Evolutionary conservation across 2,113 vertebrate species (phyloP).

Genomic region (Shinisaurus crocodilurus): DNA sequence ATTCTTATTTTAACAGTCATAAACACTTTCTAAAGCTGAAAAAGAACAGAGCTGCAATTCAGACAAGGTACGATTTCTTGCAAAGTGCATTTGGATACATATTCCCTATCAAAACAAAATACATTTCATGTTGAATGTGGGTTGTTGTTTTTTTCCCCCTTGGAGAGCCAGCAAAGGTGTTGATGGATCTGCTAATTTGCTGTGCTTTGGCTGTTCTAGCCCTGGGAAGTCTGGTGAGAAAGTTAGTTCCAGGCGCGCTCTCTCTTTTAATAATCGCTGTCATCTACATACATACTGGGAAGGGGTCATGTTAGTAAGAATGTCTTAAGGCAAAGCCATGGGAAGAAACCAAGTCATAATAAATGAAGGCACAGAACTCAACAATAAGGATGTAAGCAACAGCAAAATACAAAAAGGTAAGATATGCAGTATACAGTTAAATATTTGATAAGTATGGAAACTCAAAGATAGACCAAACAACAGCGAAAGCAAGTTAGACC

Average conservation of each 20-base stretch:
- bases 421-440: background rate
- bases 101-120: conserved; percentile 47
- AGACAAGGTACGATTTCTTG: conserved; percentile 65
- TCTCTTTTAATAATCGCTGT: background rate
- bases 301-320: background rate
- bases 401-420: background rate
- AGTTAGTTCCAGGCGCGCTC: background rate
- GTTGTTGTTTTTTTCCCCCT: background rate
- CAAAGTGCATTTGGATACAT: conserved; percentile 52
- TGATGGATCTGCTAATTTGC: conserved; percentile 20
- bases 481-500: background rate
- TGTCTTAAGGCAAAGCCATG: background rate
- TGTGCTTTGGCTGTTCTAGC: conserved; percentile 22
- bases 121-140: conserved; percentile 37
- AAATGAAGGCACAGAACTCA: background rate
- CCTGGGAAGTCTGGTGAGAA: background rate
- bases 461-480: background rate
- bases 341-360: background rate
- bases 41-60: conserved; percentile 62
- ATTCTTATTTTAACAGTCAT: conserved; percentile 64
- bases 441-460: background rate
- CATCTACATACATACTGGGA: background rate
- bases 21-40: conserved; percentile 68
- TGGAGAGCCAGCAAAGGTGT: conserved; percentile 4
- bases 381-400: background rate